A percentile compares a stretch with the other conserved stretches of the same genome.
Conservation (phyloP, 2,113 vertebrate genomes). For the Elephas maximus region DNA sequence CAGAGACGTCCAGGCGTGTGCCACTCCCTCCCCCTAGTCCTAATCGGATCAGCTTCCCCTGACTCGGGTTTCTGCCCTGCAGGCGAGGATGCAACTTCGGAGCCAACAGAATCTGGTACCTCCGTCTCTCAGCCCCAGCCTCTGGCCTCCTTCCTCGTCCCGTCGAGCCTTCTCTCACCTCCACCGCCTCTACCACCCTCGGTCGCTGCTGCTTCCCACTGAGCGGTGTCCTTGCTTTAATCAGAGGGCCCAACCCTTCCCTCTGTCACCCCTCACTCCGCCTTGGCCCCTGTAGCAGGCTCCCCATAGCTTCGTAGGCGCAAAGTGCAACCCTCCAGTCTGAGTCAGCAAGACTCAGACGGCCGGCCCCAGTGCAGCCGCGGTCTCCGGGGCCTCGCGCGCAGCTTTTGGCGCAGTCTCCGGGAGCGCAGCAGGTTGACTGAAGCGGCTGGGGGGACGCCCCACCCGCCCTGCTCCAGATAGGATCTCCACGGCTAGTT, state of each 20-base stretch:
- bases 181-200: no score
- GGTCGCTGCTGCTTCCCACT: rapidly evolving
- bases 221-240: rapidly evolving
- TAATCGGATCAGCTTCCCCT: rapidly evolving
- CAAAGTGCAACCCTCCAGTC: neutral
- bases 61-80: rapidly evolving
- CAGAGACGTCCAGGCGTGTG: rapidly evolving
- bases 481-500: constrained; percentile 71
- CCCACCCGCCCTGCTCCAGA: rapidly evolving
- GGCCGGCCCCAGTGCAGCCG: rapidly evolving
- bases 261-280: neutral
- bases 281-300: rapidly evolving
- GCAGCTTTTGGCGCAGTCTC: constrained; percentile 65
- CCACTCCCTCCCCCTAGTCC: rapidly evolving
- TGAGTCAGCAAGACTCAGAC: no score
- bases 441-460: constrained; percentile 17
- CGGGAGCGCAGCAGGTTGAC: constrained; percentile 66
- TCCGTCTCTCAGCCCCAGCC: neutral
- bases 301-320: neutral
- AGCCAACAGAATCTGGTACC: no score
- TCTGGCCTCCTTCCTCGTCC: neutral
- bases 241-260: rapidly evolving
- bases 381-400: neutral
- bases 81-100: rapidly evolving
- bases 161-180: rapidly evolving